Evolutionary conservation across 2,113 vertebrate species (phyloP).

Genomic region (Conger conger): DNA sequence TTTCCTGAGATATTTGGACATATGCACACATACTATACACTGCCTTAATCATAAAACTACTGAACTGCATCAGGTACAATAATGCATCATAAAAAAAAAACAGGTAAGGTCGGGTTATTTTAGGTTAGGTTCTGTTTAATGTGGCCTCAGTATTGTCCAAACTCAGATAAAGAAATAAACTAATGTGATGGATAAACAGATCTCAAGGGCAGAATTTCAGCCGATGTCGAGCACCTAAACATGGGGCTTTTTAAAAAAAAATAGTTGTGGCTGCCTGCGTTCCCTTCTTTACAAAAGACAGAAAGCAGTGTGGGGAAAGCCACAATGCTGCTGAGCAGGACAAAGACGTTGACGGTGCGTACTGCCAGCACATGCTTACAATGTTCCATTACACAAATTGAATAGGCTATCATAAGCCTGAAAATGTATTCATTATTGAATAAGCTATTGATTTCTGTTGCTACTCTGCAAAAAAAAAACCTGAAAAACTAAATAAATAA

Average conservation of each 20-base stretch:
- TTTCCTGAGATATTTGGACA: not conserved
- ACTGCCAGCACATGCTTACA: not conserved
- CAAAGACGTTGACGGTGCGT: not conserved
- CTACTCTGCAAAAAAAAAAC: not conserved
- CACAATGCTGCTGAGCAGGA: not conserved
- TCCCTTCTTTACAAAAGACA: not conserved
- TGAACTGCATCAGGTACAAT: not conserved
- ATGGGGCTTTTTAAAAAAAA: not conserved
- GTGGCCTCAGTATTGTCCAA: not conserved
- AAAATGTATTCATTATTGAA: conserved; percentile 8
- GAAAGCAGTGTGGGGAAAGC: not conserved
- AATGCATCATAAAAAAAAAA: not conserved
- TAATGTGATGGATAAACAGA: not conserved
- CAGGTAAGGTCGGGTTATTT: too few species aligned
- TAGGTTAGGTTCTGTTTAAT: too few species aligned
- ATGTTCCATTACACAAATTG: conserved; percentile 7
- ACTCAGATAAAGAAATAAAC: not conserved
- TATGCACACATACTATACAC: not conserved
- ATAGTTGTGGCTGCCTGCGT: not conserved
- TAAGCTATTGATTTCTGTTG: not conserved
- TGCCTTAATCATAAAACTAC: not conserved
- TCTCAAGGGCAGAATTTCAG: not conserved
- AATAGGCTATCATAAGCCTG: not conserved
- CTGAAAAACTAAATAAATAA: not conserved
- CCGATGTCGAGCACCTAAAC: not conserved